Evolutionary conservation across 2,113 vertebrate species (phyloP), one percentile per base, ranked within the genome.

Genomic region (Aegithalos caudatus): DNA sequence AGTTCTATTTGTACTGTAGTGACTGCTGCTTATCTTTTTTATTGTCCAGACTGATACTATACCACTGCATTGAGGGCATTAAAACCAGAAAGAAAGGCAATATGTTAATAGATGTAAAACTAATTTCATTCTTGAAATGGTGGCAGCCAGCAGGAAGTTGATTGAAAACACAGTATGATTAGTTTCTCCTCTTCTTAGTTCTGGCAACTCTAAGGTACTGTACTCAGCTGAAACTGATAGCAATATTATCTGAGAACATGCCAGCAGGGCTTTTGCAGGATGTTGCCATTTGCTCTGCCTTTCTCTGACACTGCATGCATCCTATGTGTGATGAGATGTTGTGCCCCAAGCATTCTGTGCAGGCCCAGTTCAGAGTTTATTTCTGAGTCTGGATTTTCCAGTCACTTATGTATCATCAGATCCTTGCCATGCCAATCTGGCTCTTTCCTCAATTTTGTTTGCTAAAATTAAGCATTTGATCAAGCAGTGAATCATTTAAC

Each of bases 81-180:
- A 89, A 57, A 92, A 78, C 64, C 58, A 85, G 62, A 80, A 83
- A 86, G 88, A 24, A 74, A 42, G 44, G 37, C 83, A 93, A 72
- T 93, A 83, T 54, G 42, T 91, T 94, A 94, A 95, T 87, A 66
- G 70, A 17, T 1, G 0, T 92, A 87, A 95, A 95, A 64, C 81
- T 91, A 95, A 95, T 96, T 97, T 65, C 65, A 48, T 92, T 95
- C 66, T 85, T 94, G 88, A 96, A 95, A 95, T 97, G 65, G 81
- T 94, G 92, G 88, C 66, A 95, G 71, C 78, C 94, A 94, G 61
- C 87, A 91, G 90, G 95, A 96, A 92, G 88, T 88, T 95, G 95
- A 96, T 96, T 94, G 91, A 95, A 97, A 96, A 95, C 91, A 54
- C 85, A 95, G 81, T 93, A 40, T 88, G 83, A 92, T 94, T 95